Base-by-base conservation (phyloP, 2,113 vertebrate genomes). In the Pogona vitticeps region DNA sequence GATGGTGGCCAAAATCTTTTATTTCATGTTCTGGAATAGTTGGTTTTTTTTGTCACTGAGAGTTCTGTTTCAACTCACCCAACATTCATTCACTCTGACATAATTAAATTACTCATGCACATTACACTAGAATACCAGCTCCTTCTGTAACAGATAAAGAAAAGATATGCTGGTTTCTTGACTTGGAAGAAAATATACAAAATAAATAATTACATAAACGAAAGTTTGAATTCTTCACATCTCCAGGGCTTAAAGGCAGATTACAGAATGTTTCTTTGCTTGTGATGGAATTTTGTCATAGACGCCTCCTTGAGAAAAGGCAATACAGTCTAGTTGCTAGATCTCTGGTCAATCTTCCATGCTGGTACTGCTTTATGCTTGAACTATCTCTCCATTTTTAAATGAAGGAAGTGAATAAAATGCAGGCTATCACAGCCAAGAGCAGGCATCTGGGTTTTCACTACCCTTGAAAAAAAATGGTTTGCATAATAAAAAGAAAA, bases 171-270 rank as follows among this genome's bases (percentile, higher is more conserved):
- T 56, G 18, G 21, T 67, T 88, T 40, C 13, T 42, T 76, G 46
- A 81, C 81, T 68, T 31, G 42, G 26, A 89, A 1, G 76, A 89
- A 90, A 90, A 88, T 40, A 14, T 86, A 93, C 82, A 91, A 91
- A 94, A 92, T 90, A 91, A 93, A 93, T 28, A 91, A 78, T 85
- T 58, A 1, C 72, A 89, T 63, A 88, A 89, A 91, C 93, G 82
- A 85, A 82, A 84, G 73, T 86, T 76, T 68, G 73, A 28, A 1
- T 9, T 68, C 85, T 83, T 88, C 67, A 77, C 28, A 3, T 52
- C 80, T 77, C 52, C 71, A 12, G 23, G 10, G 9, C 13, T 80
- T 67, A 38, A 76, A 65, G 59, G 59, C 61, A 80, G n/a, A 18
- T 65, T 10, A 38, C 31, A 82, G 33, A 10, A 20, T 2, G 26